Evolutionary conservation across 2,797 vertebrate species (phyloP).

Genomic region (Podarcis siculus): DNA sequence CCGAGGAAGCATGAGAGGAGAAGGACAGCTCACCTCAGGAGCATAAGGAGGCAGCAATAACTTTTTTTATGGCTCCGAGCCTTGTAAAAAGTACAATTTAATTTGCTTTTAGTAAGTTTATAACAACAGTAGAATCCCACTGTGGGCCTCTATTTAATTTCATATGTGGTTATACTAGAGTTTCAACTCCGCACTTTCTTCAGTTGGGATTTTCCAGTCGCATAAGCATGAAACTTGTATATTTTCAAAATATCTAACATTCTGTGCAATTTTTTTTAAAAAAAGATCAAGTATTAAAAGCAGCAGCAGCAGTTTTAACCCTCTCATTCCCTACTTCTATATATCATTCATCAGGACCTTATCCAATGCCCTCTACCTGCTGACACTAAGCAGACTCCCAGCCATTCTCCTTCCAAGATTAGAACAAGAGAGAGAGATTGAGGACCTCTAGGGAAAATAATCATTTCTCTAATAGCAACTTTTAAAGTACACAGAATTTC

Average conservation of each 20-base stretch:
- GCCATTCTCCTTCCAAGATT: slow-evolving; percentile 46
- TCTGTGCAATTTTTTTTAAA: not conserved
- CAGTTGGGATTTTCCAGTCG: slow-evolving; percentile 33
- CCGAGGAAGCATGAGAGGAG: slow-evolving; percentile 47
- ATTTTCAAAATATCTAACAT: slow-evolving; percentile 21
- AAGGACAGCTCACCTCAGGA: slow-evolving; percentile 46
- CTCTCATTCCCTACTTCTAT: slow-evolving; percentile 35
- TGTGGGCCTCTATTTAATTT: slow-evolving; percentile 50
- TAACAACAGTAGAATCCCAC: slow-evolving; percentile 32
- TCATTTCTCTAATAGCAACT: slow-evolving; percentile 63
- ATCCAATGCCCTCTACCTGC: slow-evolving; percentile 15
- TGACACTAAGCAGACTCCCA: slow-evolving; percentile 35
- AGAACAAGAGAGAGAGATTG: slow-evolving; percentile 15
- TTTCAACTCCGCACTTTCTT: slow-evolving; percentile 45
- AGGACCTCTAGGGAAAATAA: slow-evolving; percentile 64
- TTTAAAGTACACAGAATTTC: slow-evolving; percentile 67
- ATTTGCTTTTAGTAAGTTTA: slow-evolving; percentile 49
- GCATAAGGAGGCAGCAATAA: slow-evolving; percentile 29
- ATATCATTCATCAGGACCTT: not conserved
- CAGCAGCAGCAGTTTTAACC: slow-evolving; percentile 20
- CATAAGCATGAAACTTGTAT: slow-evolving; percentile 11
- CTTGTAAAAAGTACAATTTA: slow-evolving; percentile 42
- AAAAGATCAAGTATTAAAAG: slow-evolving; percentile 24
- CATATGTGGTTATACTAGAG: slow-evolving; percentile 14
- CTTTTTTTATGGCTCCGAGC: slow-evolving; percentile 42